Conservation (phyloP, 2,888 invertebrate genomes). For the Parnassius glacialis region DNA sequence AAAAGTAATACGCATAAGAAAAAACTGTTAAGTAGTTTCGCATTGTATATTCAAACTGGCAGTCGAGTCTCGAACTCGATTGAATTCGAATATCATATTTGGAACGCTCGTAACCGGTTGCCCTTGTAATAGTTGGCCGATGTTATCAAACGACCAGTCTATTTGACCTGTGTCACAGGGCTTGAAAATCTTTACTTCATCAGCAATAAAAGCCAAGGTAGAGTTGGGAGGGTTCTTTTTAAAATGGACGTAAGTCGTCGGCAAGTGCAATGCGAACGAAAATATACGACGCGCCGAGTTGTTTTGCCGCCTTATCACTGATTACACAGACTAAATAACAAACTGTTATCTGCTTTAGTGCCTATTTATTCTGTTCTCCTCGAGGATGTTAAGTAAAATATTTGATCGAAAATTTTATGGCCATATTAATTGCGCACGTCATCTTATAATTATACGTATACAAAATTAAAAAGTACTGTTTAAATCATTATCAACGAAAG, state of each 20-base stretch:
- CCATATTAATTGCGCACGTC: no score
- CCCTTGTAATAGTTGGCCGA: slow-evolving; percentile 81
- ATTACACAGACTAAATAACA: slow-evolving; percentile 49
- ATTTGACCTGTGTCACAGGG: slow-evolving; percentile 51
- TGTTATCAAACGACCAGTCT: slow-evolving; percentile 69
- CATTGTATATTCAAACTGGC: slow-evolving; percentile 22
- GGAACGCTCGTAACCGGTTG: slow-evolving; percentile 76
- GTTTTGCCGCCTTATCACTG: slow-evolving; percentile 80
- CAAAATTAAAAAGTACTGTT: no score
- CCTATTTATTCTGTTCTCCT: slow-evolving; percentile 15
- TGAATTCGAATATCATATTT: slow-evolving; percentile 77
- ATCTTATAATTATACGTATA: no score
- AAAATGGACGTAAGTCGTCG: slow-evolving; percentile 64
- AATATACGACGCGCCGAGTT: slow-evolving; percentile 78
- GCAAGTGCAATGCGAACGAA: slow-evolving; percentile 80
- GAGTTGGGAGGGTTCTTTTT: slow-evolving; percentile 55
- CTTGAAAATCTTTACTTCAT: slow-evolving; percentile 37
- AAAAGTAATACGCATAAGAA: slow-evolving; percentile 1
- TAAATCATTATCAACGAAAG: no score
- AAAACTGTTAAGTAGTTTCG: slow-evolving; percentile 34
- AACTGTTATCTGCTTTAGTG: slow-evolving; percentile 13
- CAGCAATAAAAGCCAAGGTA: slow-evolving; percentile 39
- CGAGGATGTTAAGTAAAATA: slow-evolving; percentile 12
- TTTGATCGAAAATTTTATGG: not conserved
- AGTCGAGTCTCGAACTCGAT: slow-evolving; percentile 57